Evolutionary conservation across 2,113 vertebrate genomes (phyloP).

Genomic region (Merops nubicus): DNA sequence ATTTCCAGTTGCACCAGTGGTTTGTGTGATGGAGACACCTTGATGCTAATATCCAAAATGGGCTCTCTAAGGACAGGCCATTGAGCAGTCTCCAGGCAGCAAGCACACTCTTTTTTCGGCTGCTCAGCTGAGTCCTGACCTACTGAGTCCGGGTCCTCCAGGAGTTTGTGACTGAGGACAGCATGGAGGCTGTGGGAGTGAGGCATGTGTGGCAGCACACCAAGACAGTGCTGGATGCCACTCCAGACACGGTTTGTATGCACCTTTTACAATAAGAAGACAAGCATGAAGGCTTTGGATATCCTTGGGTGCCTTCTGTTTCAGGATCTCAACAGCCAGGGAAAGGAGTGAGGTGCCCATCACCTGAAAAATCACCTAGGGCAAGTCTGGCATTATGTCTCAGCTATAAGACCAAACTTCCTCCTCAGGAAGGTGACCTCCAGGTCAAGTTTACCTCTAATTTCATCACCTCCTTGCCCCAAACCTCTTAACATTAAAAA

Average conservation of each 20-base stretch:
- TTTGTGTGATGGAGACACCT: background rate
- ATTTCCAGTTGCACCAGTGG: background rate
- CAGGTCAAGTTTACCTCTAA: background rate
- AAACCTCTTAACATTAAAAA: background rate
- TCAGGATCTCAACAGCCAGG: background rate
- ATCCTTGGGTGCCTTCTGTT: background rate
- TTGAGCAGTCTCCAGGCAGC: background rate
- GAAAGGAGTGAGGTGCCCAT: background rate
- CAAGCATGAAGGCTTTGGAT: background rate
- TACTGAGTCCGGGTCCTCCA: background rate
- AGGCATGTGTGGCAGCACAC: fast-evolving
- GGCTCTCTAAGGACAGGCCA: background rate
- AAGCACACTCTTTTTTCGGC: background rate
- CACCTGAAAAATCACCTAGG: background rate
- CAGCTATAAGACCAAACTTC: background rate
- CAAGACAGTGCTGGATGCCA: background rate
- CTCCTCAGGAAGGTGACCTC: background rate
- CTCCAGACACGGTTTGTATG: fast-evolving
- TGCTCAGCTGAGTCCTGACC: background rate
- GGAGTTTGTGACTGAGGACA: background rate
- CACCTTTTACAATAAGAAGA: background rate
- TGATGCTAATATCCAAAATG: background rate
- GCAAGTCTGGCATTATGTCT: background rate
- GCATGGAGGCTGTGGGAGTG: fast-evolving
- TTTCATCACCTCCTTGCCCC: background rate